Evolutionary conservation across 23 tunicate species (phyloP), one percentile per base, ranked within the genome.

Genomic region (Styela clava): DNA sequence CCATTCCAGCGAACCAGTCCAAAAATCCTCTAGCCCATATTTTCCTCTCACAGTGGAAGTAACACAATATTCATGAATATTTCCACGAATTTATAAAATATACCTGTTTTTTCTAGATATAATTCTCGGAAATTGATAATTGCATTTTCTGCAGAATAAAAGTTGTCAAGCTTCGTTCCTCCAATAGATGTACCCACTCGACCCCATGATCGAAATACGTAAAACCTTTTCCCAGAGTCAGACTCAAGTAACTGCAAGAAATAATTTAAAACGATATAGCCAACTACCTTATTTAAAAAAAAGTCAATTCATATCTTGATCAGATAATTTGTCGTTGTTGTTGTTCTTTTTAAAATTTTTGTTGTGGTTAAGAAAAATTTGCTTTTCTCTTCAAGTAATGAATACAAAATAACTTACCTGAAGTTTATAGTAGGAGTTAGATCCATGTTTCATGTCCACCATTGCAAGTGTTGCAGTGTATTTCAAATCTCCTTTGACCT

Each of bases 181-280:
- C 99, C 99, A 68, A 95, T 95, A 22, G 74, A 24, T 52, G 95
- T 90, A 2, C 99, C 99, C 61, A 95, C 95, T 44, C 99, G 70
- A 18, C 99, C 99, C 99, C 99, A 95, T 1, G 99, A 78, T 27
- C 99, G 93, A 74, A 95, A 95, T 29, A 95, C 85, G 68, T 69
- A 69, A 83, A 85, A 95, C 18, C 61, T 35, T 23, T 30, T 71
- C 34, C 72, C 37, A 20, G 27, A 23, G 64, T 76, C 81, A 22
- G 29, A 23, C 64, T 76, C 26, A 0, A 76, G 81, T 33, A 76
- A 2, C 98, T 93, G 56, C 69, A 74, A 72, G 16, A 33, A 78
- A n/a, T n/a, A 22, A 22, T 20, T 31, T 18, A 16, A 22, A 19
- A 25, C 33, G 79, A 1, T n/a, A n/a, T n/a, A n/a, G n/a, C n/a